Evolutionary conservation across 2,888 invertebrate species (phyloP).

Genomic region (Muschampia plurimacula): DNA sequence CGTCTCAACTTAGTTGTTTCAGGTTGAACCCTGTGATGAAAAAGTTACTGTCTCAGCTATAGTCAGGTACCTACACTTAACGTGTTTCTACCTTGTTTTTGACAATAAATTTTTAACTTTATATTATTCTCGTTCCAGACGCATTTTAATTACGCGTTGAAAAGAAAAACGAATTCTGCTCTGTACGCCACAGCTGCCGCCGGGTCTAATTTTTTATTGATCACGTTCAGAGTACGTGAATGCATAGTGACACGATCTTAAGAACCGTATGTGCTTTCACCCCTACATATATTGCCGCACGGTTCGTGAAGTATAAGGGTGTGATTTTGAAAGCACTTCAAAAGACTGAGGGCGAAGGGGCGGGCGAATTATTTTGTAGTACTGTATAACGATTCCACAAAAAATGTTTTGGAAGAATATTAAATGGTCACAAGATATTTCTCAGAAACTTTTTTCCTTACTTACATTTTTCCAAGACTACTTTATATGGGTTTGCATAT

Average conservation of each 20-base stretch:
- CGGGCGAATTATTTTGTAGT: constrained; percentile 10
- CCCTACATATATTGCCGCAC: neutral
- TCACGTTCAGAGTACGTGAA: neutral
- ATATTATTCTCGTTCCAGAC: neutral
- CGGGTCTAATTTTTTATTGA: neutral
- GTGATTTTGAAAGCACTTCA: constrained; percentile 25
- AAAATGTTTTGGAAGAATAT: neutral
- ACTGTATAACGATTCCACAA: neutral
- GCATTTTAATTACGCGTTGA: neutral
- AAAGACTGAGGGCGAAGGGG: constrained; percentile 3
- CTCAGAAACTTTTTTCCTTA: too few species aligned
- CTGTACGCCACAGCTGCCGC: neutral
- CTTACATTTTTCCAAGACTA: too few species aligned
- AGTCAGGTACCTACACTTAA: too few species aligned
- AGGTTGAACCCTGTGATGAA: too few species aligned
- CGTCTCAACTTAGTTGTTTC: too few species aligned
- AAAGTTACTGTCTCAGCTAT: too few species aligned
- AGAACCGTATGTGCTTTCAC: constrained; percentile 1
- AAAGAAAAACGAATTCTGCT: neutral
- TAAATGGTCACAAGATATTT: too few species aligned
- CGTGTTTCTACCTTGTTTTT: too few species aligned
- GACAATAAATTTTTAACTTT: neutral
- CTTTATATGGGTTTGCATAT: too few species aligned
- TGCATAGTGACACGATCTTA: constrained; percentile 5
- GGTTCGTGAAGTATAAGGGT: constrained; percentile 16